Percentiles rank a stretch among this genome's conserved stretches.
Evolutionary conservation across 2,113 vertebrate genomes (phyloP).

Genomic region (Cochlearius cochlearius): DNA sequence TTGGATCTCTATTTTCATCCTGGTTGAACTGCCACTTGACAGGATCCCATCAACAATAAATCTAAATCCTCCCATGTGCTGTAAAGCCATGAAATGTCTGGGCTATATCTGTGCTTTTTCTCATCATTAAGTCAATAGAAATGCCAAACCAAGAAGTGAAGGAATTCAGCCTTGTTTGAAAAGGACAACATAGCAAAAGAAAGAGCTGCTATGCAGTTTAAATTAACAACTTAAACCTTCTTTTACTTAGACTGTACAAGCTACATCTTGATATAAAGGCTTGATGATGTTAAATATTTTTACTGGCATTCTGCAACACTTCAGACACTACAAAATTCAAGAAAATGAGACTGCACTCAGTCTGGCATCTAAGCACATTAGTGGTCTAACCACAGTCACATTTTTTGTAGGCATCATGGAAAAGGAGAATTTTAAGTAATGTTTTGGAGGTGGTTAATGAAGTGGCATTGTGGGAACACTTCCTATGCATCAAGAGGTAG

Average conservation of each 20-base stretch:
- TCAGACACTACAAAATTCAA: not conserved
- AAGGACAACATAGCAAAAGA: not conserved
- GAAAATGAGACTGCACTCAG: not conserved
- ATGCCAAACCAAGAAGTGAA: not conserved
- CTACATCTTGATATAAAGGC: not conserved
- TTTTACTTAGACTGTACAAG: not conserved
- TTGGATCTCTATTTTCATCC: not conserved
- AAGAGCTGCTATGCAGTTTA: not conserved
- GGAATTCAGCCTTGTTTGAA: not conserved
- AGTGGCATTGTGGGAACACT: not conserved
- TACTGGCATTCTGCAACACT: not conserved
- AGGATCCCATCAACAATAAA: not conserved
- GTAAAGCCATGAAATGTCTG: not conserved
- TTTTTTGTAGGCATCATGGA: not conserved
- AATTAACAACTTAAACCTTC: not conserved
- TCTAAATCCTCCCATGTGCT: not conserved
- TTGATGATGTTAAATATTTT: constrained; percentile 14
- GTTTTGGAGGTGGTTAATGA: not conserved
- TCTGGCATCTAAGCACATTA: not conserved
- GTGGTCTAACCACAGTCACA: not conserved
- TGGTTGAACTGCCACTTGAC: not conserved
- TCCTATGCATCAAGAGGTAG: not conserved
- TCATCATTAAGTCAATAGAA: not conserved
- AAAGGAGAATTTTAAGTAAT: not conserved
- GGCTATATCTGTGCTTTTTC: not conserved